Evolutionary conservation across 2,797 vertebrate species (phyloP).

Genomic region (Parauchenoglanis punctatus): DNA sequence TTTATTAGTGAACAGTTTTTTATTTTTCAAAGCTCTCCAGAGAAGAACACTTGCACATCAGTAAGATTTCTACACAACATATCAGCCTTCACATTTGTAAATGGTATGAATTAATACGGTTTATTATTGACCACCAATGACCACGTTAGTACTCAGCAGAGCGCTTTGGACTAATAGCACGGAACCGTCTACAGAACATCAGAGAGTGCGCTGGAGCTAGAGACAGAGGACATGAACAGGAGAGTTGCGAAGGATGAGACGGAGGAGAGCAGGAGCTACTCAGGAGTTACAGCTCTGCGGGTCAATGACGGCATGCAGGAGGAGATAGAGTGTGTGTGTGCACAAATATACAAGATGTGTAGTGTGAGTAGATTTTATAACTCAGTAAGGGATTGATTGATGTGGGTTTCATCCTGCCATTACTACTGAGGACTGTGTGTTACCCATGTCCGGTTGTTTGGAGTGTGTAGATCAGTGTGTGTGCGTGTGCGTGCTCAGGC

Average conservation of each 20-base stretch:
- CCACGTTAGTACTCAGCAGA: conserved; percentile 40
- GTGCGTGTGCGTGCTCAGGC: conserved; percentile 70
- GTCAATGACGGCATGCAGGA: conserved; percentile 21
- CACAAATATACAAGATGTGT: background rate
- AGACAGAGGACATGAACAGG: background rate
- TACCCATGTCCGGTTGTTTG: conserved; percentile 1
- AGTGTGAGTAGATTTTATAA: background rate
- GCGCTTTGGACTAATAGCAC: conserved; percentile 29
- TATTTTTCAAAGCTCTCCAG: conserved; percentile 47
- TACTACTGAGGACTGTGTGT: background rate
- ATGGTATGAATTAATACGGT: conserved; percentile 14
- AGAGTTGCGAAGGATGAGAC: background rate
- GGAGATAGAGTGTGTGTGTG: background rate
- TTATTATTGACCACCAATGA: conserved; percentile 44
- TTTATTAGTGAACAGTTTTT: conserved; percentile 60
- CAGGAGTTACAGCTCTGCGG: background rate
- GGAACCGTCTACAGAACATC: conserved; percentile 36
- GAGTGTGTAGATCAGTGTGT: background rate
- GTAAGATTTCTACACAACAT: conserved; percentile 4
- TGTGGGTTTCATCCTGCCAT: background rate
- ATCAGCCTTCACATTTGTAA: conserved; percentile 16
- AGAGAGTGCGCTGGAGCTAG: conserved; percentile 22
- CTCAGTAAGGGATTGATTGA: background rate
- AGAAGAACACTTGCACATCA: conserved; percentile 3
- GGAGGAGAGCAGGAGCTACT: background rate